Evolutionary conservation across 2,113 vertebrate genomes (phyloP).

Genomic region (pig (Sus scrofa)): DNA sequence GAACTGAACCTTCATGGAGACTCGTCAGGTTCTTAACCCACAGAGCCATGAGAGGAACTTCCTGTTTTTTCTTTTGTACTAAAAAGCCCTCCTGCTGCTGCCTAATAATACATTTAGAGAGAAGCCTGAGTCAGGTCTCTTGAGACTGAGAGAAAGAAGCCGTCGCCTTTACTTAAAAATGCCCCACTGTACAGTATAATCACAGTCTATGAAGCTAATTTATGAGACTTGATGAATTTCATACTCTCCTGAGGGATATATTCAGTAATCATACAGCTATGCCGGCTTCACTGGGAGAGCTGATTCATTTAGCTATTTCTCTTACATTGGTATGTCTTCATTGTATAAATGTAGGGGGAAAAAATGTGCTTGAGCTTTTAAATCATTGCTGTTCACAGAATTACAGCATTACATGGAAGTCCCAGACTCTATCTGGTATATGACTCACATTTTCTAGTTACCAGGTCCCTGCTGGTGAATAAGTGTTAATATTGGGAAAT

Average conservation of each 20-base stretch:
- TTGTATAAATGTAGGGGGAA: background rate
- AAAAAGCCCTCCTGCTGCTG: background rate
- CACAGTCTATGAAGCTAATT: conserved; percentile 74
- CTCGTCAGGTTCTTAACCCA: too few species aligned
- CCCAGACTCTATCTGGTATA: background rate
- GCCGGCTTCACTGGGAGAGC: background rate
- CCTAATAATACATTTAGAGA: background rate
- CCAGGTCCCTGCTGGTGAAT: background rate
- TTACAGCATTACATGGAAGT: background rate
- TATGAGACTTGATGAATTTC: conserved; percentile 81
- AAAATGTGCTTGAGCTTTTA: background rate
- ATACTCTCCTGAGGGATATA: conserved; percentile 57
- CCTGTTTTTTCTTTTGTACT: background rate
- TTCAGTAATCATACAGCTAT: conserved; percentile 63
- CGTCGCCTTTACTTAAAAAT: conserved; percentile 75
- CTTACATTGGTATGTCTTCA: conserved; percentile 67
- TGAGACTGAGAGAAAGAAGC: background rate
- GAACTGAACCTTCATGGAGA: too few species aligned
- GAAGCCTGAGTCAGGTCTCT: conserved; percentile 44
- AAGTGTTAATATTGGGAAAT: background rate
- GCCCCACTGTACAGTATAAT: conserved; percentile 69
- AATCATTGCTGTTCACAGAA: background rate
- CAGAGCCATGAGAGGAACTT: too few species aligned
- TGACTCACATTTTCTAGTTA: background rate
- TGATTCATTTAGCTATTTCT: conserved; percentile 37